phyloP scores from a whole-genome alignment of 2,888 invertebrate species.

The Heliconius hortense region DNA sequence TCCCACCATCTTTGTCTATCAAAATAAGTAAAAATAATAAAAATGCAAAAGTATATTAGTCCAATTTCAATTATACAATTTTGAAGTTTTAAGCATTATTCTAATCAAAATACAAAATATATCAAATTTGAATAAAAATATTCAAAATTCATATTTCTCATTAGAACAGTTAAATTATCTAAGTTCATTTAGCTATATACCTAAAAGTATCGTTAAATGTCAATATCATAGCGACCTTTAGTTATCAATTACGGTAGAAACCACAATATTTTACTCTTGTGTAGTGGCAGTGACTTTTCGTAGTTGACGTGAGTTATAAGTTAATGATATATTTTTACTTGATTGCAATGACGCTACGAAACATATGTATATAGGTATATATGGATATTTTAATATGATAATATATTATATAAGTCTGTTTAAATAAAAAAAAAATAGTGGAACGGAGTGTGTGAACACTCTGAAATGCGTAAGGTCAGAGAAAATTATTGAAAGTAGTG shows the following conservation, averaged over 20 bases:
- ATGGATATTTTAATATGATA: background rate
- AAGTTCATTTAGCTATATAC: background rate
- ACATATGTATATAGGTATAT: background rate
- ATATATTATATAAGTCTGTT: conserved; percentile 16
- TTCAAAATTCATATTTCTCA: background rate
- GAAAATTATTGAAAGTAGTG: no score
- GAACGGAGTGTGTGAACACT: background rate
- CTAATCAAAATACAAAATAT: background rate
- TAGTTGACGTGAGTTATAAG: conserved; percentile 8
- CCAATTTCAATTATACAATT: no score
- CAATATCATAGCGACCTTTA: background rate
- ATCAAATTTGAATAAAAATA: background rate
- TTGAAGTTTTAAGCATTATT: background rate
- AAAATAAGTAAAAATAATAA: no score
- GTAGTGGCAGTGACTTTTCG: conserved; percentile 12
- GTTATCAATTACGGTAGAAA: background rate
- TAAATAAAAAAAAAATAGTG: background rate
- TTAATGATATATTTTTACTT: conserved; percentile 6
- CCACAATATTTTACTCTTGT: conserved; percentile 1
- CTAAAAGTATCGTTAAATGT: background rate
- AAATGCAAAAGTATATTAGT: no score
- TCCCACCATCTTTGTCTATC: no score
- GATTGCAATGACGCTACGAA: background rate
- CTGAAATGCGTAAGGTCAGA: background rate
- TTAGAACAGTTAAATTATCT: background rate